These are phyloP conservation scores for Entelurus aequoreus DNA, from an alignment of 2,113 vertebrate species.

Conservation along the genomic window DNA sequence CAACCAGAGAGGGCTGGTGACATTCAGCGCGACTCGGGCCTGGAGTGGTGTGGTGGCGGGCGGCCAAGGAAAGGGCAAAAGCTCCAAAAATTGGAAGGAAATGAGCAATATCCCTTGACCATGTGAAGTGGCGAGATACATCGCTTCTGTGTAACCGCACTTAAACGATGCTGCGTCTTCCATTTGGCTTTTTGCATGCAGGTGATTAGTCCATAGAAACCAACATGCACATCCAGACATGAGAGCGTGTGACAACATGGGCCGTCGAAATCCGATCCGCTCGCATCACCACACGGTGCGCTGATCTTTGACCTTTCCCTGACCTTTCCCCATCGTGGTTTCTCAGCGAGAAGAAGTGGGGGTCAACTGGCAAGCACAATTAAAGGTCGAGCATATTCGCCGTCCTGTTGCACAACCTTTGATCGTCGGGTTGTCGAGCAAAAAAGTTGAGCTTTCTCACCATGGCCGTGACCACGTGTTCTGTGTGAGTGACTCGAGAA, in stretches of 20 bases:
- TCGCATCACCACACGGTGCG: conserved; percentile 13
- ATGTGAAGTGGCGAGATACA: not conserved
- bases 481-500: not conserved
- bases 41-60: conserved; percentile 38
- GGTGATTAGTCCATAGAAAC: too few species aligned
- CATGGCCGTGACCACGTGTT: not conserved
- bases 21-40: conserved; percentile 57
- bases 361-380: conserved; percentile 11
- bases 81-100: not conserved
- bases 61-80: conserved; percentile 57
- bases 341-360: conserved; percentile 14
- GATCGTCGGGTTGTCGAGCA: not conserved
- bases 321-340: conserved; percentile 48
- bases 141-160: not conserved
- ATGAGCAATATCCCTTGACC: not conserved
- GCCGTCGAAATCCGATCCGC: conserved; percentile 55
- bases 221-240: too few species aligned
- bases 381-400: conserved; percentile 24
- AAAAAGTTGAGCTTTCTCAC: not conserved
- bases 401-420: not conserved
- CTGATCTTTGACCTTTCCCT: conserved; percentile 61
- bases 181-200: not conserved
- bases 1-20: conserved; percentile 69
- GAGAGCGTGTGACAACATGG: not conserved
- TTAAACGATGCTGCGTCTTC: too few species aligned